Conservation (phyloP, 2,888 invertebrate genomes). For the Drosophila fulvimacula region DNA sequence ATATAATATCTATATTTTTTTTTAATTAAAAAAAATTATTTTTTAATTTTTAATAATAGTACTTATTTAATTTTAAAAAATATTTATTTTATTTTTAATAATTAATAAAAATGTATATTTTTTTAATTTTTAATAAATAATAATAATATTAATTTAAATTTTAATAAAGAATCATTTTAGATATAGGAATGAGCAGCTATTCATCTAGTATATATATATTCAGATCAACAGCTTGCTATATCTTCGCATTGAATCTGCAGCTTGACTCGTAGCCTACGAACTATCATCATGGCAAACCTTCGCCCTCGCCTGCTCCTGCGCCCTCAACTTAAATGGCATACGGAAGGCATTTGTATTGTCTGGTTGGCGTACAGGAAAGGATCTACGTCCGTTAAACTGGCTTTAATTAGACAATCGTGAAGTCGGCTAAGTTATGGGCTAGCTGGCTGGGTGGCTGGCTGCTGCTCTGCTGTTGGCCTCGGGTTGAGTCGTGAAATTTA, state of each 20-base stretch:
- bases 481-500: conserved; percentile 67
- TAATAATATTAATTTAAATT: too few relatives aligned
- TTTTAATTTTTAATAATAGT: too few relatives aligned
- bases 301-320: neutral
- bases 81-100: too few relatives aligned
- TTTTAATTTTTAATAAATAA: too few relatives aligned
- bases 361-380: conserved; percentile 46
- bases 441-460: conserved; percentile 20
- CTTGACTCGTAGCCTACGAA: too few relatives aligned
- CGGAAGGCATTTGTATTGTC: conserved; percentile 58
- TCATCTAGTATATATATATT: neutral
- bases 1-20: too few relatives aligned
- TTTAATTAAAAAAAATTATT: too few relatives aligned
- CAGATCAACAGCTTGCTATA: neutral
- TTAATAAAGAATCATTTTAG: too few relatives aligned
- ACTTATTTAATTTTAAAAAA: too few relatives aligned
- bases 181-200: too few relatives aligned
- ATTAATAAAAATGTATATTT: too few relatives aligned
- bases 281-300: neutral
- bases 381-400: conserved; percentile 53
- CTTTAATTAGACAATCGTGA: conserved; percentile 74
- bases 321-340: neutral
- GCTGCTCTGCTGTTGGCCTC: conserved; percentile 20
- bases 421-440: conserved; percentile 60
- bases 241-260: neutral